phyloP scores from a whole-genome alignment of 2,113 vertebrate species.

The Cynoglossus semilaevis region DNA sequence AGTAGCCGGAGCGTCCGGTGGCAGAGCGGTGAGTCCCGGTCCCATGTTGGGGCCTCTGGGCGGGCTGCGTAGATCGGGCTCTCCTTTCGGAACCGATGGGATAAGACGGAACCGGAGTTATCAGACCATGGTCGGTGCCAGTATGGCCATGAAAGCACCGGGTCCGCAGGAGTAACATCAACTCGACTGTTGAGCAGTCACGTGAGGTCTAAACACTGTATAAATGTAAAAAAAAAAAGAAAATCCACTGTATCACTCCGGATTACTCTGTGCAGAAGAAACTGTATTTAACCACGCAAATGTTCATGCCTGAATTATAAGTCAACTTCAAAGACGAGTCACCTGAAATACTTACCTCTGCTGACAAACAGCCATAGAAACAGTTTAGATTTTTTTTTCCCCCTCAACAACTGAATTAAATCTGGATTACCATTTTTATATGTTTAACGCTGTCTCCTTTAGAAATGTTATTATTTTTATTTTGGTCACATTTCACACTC shows the following conservation, averaged over 20 bases:
- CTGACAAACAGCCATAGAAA: not conserved
- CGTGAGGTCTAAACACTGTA: slow-evolving; percentile 24
- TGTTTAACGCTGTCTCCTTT: too few species aligned
- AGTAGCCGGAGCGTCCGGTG: slow-evolving; percentile 78
- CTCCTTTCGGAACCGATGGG: slow-evolving; percentile 83
- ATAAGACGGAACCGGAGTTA: slow-evolving; percentile 93
- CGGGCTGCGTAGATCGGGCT: slow-evolving; percentile 80
- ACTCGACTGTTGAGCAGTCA: slow-evolving; percentile 62
- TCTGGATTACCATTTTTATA: too few species aligned
- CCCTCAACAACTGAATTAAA: too few species aligned
- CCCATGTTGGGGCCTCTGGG: slow-evolving; percentile 79
- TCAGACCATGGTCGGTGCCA: slow-evolving; percentile 94
- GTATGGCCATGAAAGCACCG: slow-evolving; percentile 96
- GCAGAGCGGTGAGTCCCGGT: slow-evolving; percentile 70
- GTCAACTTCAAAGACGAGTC: not conserved
- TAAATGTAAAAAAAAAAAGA: too few species aligned
- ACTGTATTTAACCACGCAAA: not conserved
- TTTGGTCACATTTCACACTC: too few species aligned
- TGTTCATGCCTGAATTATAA: slow-evolving; percentile 17
- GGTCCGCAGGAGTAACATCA: slow-evolving; percentile 80
- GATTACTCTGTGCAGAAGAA: too few species aligned
- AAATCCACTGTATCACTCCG: too few species aligned
- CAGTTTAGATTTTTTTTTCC: slow-evolving; percentile 8
- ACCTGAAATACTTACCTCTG: not conserved
- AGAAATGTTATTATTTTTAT: too few species aligned